Conservation (phyloP, 2,113 vertebrate genomes). For the Erinaceus europaeus region DNA sequence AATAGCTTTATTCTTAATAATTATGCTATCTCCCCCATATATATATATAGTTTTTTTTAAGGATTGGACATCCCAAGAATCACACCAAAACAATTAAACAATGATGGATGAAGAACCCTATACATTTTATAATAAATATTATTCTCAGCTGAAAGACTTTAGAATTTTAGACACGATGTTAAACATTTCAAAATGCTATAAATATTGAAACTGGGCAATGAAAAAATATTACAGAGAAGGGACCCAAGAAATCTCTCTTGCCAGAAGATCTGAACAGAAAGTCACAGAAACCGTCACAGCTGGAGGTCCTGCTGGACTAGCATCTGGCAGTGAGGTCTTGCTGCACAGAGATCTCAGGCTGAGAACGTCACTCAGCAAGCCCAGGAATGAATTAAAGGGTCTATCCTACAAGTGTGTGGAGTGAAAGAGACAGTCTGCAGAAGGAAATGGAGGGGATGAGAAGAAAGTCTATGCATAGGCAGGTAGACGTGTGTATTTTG, state of each 20-base stretch:
- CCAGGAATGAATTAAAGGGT: neutral
- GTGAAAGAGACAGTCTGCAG: neutral
- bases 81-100: neutral
- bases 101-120: neutral
- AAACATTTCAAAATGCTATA: neutral
- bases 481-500: conserved; percentile 35
- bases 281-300: neutral
- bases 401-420: neutral
- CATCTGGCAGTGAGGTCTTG: neutral
- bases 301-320: neutral
- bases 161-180: neutral
- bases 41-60: neutral
- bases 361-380: neutral
- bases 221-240: neutral
- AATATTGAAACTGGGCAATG: neutral
- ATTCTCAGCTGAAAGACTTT: neutral
- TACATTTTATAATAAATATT: neutral
- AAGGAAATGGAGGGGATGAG: conserved; percentile 18
- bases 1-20: no score
- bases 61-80: conserved; percentile 6
- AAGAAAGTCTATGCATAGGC: conserved; percentile 17
- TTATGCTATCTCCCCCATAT: no score
- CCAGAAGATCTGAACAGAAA: neutral
- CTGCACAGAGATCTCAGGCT: neutral
- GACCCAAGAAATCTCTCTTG: neutral